phyloP scores from a whole-genome alignment of 2,113 vertebrate species.

The Aix galericulata region DNA sequence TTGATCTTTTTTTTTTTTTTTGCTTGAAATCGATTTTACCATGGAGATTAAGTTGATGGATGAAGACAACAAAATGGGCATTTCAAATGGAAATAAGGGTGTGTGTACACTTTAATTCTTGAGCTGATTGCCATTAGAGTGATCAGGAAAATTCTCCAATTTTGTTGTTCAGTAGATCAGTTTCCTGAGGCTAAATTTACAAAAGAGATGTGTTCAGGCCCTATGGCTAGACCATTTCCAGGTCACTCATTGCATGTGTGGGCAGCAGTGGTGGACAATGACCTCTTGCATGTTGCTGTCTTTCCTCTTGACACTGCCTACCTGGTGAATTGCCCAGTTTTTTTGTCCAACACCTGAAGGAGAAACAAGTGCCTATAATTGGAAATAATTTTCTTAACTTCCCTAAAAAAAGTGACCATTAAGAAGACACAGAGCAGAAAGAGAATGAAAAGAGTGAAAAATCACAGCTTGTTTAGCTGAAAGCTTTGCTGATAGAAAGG shows the following conservation, averaged over 20 bases:
- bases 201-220: accelerated
- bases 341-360: neutral
- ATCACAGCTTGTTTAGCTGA: accelerated
- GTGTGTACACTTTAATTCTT: neutral
- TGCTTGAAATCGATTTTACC: neutral
- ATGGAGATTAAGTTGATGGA: neutral
- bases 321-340: neutral
- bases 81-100: neutral
- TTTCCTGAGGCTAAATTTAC: neutral
- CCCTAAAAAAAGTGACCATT: neutral
- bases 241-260: accelerated
- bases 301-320: neutral
- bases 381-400: neutral
- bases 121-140: neutral
- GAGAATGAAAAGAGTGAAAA: neutral
- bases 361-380: neutral
- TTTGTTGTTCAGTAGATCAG: neutral
- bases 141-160: neutral
- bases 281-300: neutral
- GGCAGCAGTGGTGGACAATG: accelerated
- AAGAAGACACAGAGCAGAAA: neutral
- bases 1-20: neutral
- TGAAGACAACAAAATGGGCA: neutral
- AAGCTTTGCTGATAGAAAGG: neutral
- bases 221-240: neutral